Evolutionary conservation across 2,113 vertebrate species (phyloP), one percentile per base, ranked within the genome.

Genomic region (Setophaga petechia): DNA sequence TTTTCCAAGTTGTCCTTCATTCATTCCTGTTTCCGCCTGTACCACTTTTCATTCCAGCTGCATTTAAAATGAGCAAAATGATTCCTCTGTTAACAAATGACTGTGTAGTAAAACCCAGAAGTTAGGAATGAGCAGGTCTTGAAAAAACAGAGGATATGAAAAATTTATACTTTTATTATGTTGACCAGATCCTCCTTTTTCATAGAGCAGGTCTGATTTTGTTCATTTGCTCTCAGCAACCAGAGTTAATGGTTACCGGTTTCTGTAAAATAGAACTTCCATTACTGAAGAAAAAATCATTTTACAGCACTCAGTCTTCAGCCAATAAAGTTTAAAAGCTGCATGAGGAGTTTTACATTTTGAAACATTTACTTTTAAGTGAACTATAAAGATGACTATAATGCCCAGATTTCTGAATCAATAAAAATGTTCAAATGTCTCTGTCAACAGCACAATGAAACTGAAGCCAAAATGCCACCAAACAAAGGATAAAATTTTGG

Each of bases 241-340:
- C 55, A 62, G 54, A 93, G 77, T 87, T 77, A 95, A 76, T 69
- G n/a, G 67, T 90, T 95, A 79, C 66, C 7, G 1, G 76, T 89
- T 77, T 82, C 91, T 89, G 33, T 87, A 92, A 87, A 94, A 92
- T 17, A 84, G 87, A 74, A 39, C 58, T 76, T 74, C 66, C 67
- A 58, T 91, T 84, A 87, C 55, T 30, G 35, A 87, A 83, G 72
- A 93, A 92, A 88, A 86, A 20, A 28, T 83, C 10, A 74, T 93
- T 95, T 95, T 83, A 81, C 57, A 84, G 37, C n/a, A 54, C 52
- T 88, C 57, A 46, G 12, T 81, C 41, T 84, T 95, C 69, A 86
- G 69, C 76, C 49, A 87, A 46, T 92, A 89, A 95, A 95, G 72
- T 95, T 94, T 94, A 87, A 96, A 92, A 87, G 73, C 90, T 84